Conservation (phyloP, 2,888 invertebrate species). For the Rhopalosiphum nymphaeae region DNA sequence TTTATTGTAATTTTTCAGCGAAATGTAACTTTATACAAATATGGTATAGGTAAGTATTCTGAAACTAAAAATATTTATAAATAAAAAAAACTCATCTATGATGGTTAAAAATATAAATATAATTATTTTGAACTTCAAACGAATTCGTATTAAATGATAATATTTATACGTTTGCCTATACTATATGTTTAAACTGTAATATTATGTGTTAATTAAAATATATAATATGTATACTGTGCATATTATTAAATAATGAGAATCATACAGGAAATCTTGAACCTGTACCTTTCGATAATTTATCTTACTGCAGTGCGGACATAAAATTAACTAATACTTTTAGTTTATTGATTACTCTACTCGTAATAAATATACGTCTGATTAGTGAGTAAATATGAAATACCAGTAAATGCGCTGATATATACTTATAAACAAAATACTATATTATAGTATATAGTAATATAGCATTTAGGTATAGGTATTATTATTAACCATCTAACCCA, state of each 20-base stretch:
- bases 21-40: background rate
- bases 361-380: background rate
- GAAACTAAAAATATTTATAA: background rate
- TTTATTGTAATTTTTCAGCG: background rate
- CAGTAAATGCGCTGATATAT: background rate
- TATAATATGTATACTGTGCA: background rate
- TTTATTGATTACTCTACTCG: background rate
- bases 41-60: background rate
- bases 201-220: background rate
- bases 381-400: background rate
- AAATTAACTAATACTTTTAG: background rate
- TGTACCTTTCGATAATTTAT: background rate
- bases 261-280: background rate
- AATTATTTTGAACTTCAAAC: background rate
- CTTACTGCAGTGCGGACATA: background rate
- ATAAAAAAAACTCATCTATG: background rate
- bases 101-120: background rate
- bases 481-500: conserved; percentile 31
- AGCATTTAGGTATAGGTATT: background rate
- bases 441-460: background rate
- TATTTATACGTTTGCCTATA: background rate
- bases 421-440: background rate
- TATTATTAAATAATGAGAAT: background rate
- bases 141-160: background rate
- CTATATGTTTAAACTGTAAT: background rate